Evolutionary conservation across 2,113 vertebrate genomes (phyloP), one percentile per base, ranked within the genome.

Genomic region (Brachypteracias leptosomus): DNA sequence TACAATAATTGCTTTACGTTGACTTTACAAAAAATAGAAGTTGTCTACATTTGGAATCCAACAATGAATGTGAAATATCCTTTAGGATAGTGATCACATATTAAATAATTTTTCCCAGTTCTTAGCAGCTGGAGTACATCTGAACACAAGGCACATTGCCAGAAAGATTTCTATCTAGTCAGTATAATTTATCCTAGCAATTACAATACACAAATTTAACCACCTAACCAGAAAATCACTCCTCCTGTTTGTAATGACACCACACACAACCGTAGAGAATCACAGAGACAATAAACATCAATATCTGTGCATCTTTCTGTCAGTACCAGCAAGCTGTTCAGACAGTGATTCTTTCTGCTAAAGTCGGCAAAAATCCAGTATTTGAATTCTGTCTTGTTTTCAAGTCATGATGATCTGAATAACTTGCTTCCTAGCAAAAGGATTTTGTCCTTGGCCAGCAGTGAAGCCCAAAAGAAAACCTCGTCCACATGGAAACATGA

Each of bases 101-200:
- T 42, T 58, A 90, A 85, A n/a, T 46, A 25, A 4, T 75, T 75
- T 75, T 70, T 79, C n/a, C 68, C 21, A 78, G 25, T 81, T 79
- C 54, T 89, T 63, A 79, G 87, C 96, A 97, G 95, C 90, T 97
- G 92, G 74, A 88, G 62, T n/a, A 71, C 52, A 93, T 88, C 85
- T 89, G 71, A 94, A 90, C 74, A 63, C 36, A 92, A 73, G 47
- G 87, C 51, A 77, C 29, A 26, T 4, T 63, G 88, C 85, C 92
- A 91, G 74, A 31, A 61, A 91, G 74, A 73, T 74, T 91, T 91
- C 91, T 74, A 70, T 87, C 66, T 54, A 55, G 59, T 87, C 76
- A 88, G 26, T 88, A 19, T 55, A 81, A 77, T 93, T 93, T 87
- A 84, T 65, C 58, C 35, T 54, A 85, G 75, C 85, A 92, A 82